phyloP scores from a whole-genome alignment of 2,888 invertebrate genomes.

The Phaedon cochleariae region DNA sequence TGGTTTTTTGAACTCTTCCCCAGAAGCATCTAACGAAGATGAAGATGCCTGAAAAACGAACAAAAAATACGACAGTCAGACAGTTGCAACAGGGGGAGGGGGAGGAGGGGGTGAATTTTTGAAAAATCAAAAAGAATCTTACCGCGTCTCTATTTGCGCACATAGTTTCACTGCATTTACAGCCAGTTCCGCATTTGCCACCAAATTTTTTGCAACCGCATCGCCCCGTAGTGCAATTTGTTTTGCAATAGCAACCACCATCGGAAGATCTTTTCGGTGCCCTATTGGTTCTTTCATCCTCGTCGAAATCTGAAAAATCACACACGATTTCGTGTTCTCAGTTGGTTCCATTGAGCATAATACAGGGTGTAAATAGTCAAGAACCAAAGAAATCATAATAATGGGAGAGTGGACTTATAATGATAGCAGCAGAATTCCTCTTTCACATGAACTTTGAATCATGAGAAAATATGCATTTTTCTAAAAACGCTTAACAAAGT shows the following conservation, averaged over 20 bases:
- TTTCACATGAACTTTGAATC: no score
- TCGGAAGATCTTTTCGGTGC: conserved; percentile 66
- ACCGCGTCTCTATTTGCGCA: conserved; percentile 58
- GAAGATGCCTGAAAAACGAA: background rate
- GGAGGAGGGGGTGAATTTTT: no score
- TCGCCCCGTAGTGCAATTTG: conserved; percentile 66
- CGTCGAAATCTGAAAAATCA: conserved; percentile 21
- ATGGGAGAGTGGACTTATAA: no score
- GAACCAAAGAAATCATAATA: no score
- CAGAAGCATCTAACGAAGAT: background rate
- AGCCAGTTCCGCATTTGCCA: conserved; percentile 62
- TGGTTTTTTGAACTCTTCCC: conserved; percentile 5
- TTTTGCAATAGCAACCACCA: conserved; percentile 71
- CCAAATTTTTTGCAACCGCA: conserved; percentile 70
- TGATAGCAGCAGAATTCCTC: no score
- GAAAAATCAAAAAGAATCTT: no score
- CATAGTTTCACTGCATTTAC: conserved; percentile 65
- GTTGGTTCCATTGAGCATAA: background rate
- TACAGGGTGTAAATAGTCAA: no score
- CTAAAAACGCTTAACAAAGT: no score
- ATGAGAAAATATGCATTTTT: no score
- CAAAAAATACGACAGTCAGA: no score
- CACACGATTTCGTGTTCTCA: background rate
- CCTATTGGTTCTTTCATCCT: background rate
- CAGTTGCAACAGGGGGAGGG: no score